Evolutionary conservation across 2,888 invertebrate genomes (phyloP).

Genomic region (Fragum fragum): DNA sequence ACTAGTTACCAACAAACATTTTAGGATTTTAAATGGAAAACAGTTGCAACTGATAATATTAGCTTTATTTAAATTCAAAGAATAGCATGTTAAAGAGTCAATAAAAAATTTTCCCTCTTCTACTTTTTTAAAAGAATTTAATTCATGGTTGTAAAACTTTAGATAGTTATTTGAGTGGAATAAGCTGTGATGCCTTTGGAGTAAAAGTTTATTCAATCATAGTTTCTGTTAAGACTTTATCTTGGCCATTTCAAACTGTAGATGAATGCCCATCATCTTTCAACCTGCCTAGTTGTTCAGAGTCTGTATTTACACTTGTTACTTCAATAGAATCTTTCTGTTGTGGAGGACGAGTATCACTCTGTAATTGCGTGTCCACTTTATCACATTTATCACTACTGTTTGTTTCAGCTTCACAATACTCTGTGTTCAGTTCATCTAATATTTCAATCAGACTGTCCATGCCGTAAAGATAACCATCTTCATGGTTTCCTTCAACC

Average conservation of each 20-base stretch:
- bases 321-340: conserved; percentile 8
- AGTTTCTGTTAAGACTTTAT: too few relatives aligned
- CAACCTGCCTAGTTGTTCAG: background rate
- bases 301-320: background rate
- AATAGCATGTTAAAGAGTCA: too few relatives aligned
- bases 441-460: conserved; percentile 96
- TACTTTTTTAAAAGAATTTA: too few relatives aligned
- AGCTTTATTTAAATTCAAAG: too few relatives aligned
- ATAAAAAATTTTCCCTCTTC: too few relatives aligned
- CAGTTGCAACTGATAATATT: too few relatives aligned
- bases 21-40: too few relatives aligned
- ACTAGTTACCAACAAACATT: too few relatives aligned
- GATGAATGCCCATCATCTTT: conserved; percentile 16
- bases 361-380: background rate
- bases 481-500: conserved; percentile 97
- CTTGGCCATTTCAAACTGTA: conserved; percentile 6
- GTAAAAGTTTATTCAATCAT: too few relatives aligned
- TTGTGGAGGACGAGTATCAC: background rate
- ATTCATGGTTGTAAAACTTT: too few relatives aligned
- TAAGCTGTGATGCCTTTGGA: too few relatives aligned
- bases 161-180: too few relatives aligned
- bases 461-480: conserved; percentile 97
- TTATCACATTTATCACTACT: background rate
- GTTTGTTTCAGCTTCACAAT: background rate
- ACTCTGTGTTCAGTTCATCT: conserved; percentile 73